These are phyloP conservation scores for Tyrophagus putrescentiae DNA, from an alignment of 1,140 invertebrate species.

Conservation along the genomic window DNA sequence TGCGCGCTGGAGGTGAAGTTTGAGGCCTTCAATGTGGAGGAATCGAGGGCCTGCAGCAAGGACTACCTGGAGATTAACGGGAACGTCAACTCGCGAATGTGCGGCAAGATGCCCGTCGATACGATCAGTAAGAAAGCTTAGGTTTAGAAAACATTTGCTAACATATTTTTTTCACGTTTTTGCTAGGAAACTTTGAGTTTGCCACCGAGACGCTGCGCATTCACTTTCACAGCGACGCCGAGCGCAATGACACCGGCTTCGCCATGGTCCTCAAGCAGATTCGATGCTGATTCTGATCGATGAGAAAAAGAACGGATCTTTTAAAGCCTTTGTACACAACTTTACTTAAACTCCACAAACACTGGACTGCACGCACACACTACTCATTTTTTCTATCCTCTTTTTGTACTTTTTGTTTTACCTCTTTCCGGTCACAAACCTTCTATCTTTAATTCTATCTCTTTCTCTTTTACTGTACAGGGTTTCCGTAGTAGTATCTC, in stretches of 20 bases:
- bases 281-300: conserved; percentile 20
- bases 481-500: no score
- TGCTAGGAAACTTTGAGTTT: conserved; percentile 27
- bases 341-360: no score
- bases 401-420: no score
- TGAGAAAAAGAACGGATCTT: not conserved
- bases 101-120: conserved; percentile 27
- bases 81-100: conserved; percentile 23
- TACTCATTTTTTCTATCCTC: no score
- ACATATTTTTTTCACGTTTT: conserved; percentile 11
- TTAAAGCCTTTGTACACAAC: no score
- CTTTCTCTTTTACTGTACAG: no score
- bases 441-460: no score
- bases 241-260: conserved; percentile 25
- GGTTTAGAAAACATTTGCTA: not conserved
- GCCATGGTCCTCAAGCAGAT: conserved; percentile 25
- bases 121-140: conserved; percentile 25
- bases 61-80: conserved; percentile 26
- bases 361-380: no score
- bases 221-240: conserved; percentile 25
- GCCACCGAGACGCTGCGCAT: conserved; percentile 22
- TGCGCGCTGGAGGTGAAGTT: conserved; percentile 29
- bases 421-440: no score
- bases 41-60: conserved; percentile 26
- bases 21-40: conserved; percentile 27